Evolutionary conservation across 2,888 invertebrate genomes (phyloP), one percentile per base, ranked within the genome.

Genomic region (Matsumyia berberina): DNA sequence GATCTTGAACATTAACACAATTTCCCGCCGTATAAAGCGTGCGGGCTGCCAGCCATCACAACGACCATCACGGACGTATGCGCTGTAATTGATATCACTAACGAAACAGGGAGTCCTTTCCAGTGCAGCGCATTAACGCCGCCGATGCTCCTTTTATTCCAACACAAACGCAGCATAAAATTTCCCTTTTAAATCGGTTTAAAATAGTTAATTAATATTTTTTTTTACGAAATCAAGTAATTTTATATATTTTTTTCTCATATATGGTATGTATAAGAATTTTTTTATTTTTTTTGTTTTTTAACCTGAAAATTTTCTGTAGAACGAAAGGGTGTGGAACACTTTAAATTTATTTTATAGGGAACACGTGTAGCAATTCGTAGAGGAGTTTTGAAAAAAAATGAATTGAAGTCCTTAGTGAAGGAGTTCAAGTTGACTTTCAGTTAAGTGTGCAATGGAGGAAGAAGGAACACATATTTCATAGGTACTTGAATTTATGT

Each of bases 151-250:
- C 12, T 51, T n/a, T 31, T 1, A 46, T 3, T 9, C 1, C 2
- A 9, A 24, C 12, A 6, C 1, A 9, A 9, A 5, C 0, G 19
- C 31, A 15, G n/a, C n/a, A 55, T 35, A 44, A 73, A 73, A 64
- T 35, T 55, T 17, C 9, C 9, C 6, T 33, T 39, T 62, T 55
- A 53, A 37, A 44, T 49, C 39, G 24, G 15, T 57, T 29, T 69
- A 49, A 76, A 76, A 66, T 51, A 67, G 60, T 77, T 77, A 69
- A 77, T 77, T 77, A 77, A 69, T 55, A 53, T 77, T 69, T 62
- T 67, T 62, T 77, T 69, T 62, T 67, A 53, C 31, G 12, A 29
- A 12, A 42, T 12, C 11, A 58, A 58, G 39, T 46, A 4, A 39
- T 12, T 39, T 37, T 44, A n/a, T n/a, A n/a, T n/a, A n/a, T n/a